Base-by-base conservation (phyloP, 2,797 vertebrate species). In the Hydrocynus forskahlii region DNA sequence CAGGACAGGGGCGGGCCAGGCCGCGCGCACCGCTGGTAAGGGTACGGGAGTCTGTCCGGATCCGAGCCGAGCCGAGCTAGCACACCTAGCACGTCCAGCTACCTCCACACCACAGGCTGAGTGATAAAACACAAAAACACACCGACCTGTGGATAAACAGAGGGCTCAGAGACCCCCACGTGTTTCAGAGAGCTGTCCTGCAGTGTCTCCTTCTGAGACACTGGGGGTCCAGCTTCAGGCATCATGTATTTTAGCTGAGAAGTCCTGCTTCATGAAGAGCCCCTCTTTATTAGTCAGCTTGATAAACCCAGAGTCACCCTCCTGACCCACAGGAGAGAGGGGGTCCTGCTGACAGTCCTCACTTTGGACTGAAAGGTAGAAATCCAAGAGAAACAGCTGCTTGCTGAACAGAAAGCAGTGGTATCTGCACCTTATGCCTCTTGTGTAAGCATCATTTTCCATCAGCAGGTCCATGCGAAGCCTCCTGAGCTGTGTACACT, bases 1-100 rank as follows among this genome's bases (percentile, higher is more conserved):
- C 85, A 86, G 86, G 87, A 81, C 86, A 85, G 86, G 87, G 89
- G 83, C 86, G 90, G 91, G 62, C 87, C 84, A 90, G 89, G 83
- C 88, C 90, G 91, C 88, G 88, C 88, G 81, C 89, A 91, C 90
- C 90, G 93, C 90, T 91, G 94, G 93, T 95, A 89, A 93, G 93
- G 81, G 63, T 21, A 0, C 40, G 35, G 10, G 19, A 17, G 16
- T 21, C 3, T 2, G 7, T 8, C n/a, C 21, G 19, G 19, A 16
- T 2, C 19, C 8, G n/a, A 21, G 54, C 25, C 60, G 50, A 35
- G 17, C 6, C 72, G 66, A 23, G 90, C 90, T 89, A 83, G 73
- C 76, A 69, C 8, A 25, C 50, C 77, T 73, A 78, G 81, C 76
- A 23, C 54, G 8, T 23, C 21, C 9, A 52, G 43, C 43, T 45